These are phyloP conservation scores for Zeuzera pyrina DNA, from an alignment of 2,888 invertebrate genomes.

Conservation along the genomic window DNA sequence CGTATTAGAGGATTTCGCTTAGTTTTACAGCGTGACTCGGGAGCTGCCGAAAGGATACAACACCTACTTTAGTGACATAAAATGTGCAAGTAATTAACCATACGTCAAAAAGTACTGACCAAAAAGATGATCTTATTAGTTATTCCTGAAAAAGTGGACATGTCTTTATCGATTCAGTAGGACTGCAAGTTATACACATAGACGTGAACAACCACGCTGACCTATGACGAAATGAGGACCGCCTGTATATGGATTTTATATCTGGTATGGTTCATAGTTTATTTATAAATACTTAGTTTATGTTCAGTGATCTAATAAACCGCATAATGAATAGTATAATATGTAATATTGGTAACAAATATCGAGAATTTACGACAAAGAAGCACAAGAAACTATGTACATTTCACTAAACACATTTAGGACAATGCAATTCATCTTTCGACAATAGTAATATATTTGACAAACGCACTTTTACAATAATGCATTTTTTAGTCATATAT, in stretches of 20 bases:
- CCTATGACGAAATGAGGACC: constrained; percentile 58
- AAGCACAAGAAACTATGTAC: too few species aligned
- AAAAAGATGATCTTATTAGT: constrained; percentile 47
- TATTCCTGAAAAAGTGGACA: constrained; percentile 54
- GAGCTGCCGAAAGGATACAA: constrained; percentile 22
- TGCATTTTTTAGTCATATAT: too few species aligned
- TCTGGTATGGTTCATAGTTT: constrained; percentile 38
- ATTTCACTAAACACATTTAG: too few species aligned
- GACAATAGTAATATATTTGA: too few species aligned
- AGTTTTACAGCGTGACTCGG: constrained; percentile 49
- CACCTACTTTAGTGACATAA: constrained; percentile 6
- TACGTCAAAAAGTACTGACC: constrained; percentile 7
- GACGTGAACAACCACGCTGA: constrained; percentile 31
- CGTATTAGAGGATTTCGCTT: constrained; percentile 52
- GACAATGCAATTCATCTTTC: too few species aligned
- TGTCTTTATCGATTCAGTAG: constrained; percentile 67
- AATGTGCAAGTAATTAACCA: constrained; percentile 1
- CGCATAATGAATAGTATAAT: too few species aligned
- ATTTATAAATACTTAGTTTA: too few species aligned
- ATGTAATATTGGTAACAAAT: too few species aligned
- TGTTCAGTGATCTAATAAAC: too few species aligned
- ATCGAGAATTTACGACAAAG: too few species aligned
- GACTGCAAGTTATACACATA: constrained; percentile 36
- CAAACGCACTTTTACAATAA: too few species aligned
- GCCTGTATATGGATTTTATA: constrained; percentile 51